phyloP scores from a whole-genome alignment of 2,797 vertebrate genomes.

The Coendou prehensilis region DNA sequence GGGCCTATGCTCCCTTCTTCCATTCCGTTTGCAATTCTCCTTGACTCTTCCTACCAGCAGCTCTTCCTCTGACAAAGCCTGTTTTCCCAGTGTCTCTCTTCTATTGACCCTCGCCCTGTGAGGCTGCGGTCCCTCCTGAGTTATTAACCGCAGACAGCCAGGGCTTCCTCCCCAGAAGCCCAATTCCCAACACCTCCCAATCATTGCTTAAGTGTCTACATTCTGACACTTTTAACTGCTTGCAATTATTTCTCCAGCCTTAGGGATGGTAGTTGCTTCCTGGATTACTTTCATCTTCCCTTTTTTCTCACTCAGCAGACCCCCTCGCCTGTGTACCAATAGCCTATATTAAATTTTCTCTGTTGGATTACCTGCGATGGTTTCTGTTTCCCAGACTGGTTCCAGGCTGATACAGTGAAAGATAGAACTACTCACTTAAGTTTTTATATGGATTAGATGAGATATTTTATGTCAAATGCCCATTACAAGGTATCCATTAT shows the following conservation, averaged over 20 bases:
- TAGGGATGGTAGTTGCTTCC: neutral
- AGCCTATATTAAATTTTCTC: neutral
- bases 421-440: neutral
- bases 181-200: neutral
- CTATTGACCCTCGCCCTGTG: neutral
- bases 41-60: neutral
- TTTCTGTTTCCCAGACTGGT: neutral
- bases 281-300: neutral
- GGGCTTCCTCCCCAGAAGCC: neutral
- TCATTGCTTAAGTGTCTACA: neutral
- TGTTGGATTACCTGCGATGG: neutral
- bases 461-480: neutral
- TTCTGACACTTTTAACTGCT: neutral
- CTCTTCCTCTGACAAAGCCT: neutral
- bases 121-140: neutral
- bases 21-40: neutral
- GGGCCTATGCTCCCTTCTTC: neutral
- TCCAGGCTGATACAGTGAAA: neutral
- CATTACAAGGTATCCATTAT: neutral
- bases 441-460: neutral
- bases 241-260: neutral
- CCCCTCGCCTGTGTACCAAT: neutral
- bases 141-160: neutral
- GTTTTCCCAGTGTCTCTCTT: neutral
- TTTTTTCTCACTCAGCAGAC: neutral